Percentiles rank a stretch among this genome's conserved stretches.
Evolutionary conservation across 2,113 vertebrate genomes (phyloP).

Genomic region (Hippocampus guttulatus): DNA sequence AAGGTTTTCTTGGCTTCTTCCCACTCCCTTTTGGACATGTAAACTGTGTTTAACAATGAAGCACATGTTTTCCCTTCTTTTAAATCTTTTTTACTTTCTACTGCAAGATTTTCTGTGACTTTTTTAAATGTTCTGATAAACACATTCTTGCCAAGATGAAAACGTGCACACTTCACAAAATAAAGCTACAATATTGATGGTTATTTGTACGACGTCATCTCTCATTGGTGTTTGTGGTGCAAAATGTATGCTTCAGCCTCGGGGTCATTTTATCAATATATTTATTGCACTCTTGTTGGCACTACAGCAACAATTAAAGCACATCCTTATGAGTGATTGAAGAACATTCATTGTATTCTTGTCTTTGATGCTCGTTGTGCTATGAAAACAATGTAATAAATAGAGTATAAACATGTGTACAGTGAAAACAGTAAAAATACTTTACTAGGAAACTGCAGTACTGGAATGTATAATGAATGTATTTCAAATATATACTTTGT

Average conservation of each 20-base stretch:
- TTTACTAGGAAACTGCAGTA: constrained; percentile 22
- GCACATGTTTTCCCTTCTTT: too few species aligned
- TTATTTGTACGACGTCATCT: not conserved
- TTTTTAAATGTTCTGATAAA: too few species aligned
- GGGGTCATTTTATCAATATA: constrained; percentile 12
- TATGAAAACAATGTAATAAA: constrained; percentile 43
- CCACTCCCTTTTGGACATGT: too few species aligned
- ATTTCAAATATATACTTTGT: constrained; percentile 34
- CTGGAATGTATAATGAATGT: constrained; percentile 30
- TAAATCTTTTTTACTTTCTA: too few species aligned
- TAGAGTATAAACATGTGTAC: constrained; percentile 43
- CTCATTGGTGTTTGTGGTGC: not conserved
- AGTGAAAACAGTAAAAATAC: constrained; percentile 40
- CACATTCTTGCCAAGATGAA: too few species aligned
- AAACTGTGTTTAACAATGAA: too few species aligned
- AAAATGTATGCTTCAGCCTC: not conserved
- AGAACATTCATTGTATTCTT: constrained; percentile 56
- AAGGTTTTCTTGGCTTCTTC: too few species aligned
- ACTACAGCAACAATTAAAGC: constrained; percentile 61
- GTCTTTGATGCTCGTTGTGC: constrained; percentile 11
- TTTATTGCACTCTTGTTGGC: constrained; percentile 68
- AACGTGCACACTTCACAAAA: not conserved
- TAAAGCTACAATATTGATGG: not conserved
- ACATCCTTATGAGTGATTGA: constrained; percentile 51
- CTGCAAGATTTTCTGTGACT: too few species aligned